Evolutionary conservation across 2,113 vertebrate species (phyloP), one percentile per base, ranked within the genome.

Genomic region (Stercorarius parasiticus): DNA sequence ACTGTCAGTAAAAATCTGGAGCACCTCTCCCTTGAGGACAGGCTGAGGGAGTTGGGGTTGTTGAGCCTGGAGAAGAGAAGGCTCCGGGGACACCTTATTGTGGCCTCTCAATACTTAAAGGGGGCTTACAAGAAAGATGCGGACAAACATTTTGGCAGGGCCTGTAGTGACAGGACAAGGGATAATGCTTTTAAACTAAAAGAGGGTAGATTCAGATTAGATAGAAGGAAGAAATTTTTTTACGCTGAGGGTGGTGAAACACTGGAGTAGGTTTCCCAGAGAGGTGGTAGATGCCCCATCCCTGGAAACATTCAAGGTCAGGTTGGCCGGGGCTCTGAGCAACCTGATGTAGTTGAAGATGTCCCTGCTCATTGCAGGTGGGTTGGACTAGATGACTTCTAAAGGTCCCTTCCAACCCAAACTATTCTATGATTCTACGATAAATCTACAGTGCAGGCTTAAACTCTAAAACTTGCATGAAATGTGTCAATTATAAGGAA

Each of bases 81-180:
- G 7, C 3, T 86, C n/a, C 1, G 1, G 22, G 14, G 13, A 74
- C 5, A 38, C 13, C 12, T 38, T 56, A 7, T 21, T 6, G 15
- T 2, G 4, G 7, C 22, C 30, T 42, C 59, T 30, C 43, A 21
- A 1, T 66, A 58, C 19, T 10, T 43, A 21, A 50, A 65, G 11
- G 15, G 3, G 9, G 7, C 27, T 38, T 61, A 3, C 10, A 21
- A 65, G 58, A 65, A 79, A 43, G 18, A 58, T 21, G 29, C 6
- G 11, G 11, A n/a, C 25, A 70, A 6, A 38, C 2, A 5, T 40
- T 53, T 45, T 27, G 23, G 12, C 7, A 49, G 38, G 13, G 9
- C 13, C 15, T 65, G 6, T n/a, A 17, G 45, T 0, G 1, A 12
- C 4, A 66, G 25, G 15, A 15, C 7, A 52, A 40, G 2, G 19